These are phyloP conservation scores for Cyclopterus lumpus DNA, from an alignment of 2,797 vertebrate genomes.

Conservation along the genomic window DNA sequence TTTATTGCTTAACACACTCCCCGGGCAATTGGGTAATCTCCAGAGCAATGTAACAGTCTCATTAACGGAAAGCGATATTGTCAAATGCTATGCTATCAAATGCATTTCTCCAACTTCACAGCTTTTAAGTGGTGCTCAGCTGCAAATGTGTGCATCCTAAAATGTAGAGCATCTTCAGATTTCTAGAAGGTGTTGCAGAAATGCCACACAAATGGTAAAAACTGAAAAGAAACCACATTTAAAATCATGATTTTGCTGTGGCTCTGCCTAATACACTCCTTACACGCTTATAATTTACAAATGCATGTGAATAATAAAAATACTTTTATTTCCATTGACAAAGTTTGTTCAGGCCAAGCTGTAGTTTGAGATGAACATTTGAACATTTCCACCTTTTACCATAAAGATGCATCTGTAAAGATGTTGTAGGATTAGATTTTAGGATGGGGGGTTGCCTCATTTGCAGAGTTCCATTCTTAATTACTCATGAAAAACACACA, in stretches of 20 bases:
- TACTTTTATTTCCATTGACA: not conserved
- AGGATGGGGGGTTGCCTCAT: not conserved
- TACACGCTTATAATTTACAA: not conserved
- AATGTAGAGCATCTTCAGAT: not conserved
- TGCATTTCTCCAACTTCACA: not conserved
- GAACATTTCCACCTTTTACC: not conserved
- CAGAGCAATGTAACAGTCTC: not conserved
- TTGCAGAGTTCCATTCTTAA: slow-evolving; percentile 1
- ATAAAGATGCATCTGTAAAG: not conserved
- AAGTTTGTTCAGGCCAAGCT: not conserved
- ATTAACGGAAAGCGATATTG: not conserved
- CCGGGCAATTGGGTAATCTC: not conserved
- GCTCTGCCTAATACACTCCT: not conserved
- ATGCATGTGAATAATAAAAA: not conserved
- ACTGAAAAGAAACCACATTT: not conserved
- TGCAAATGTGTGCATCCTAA: not conserved
- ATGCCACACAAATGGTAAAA: not conserved
- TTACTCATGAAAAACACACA: not conserved
- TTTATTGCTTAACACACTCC: not conserved
- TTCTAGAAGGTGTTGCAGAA: not conserved
- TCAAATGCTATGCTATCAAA: not conserved
- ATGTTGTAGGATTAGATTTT: not conserved
- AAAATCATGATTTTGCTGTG: not conserved
- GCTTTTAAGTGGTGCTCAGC: not conserved
- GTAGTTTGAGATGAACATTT: not conserved